Evolutionary conservation across 2,797 vertebrate species (phyloP).

Genomic region (Sebastes taczanowskii): DNA sequence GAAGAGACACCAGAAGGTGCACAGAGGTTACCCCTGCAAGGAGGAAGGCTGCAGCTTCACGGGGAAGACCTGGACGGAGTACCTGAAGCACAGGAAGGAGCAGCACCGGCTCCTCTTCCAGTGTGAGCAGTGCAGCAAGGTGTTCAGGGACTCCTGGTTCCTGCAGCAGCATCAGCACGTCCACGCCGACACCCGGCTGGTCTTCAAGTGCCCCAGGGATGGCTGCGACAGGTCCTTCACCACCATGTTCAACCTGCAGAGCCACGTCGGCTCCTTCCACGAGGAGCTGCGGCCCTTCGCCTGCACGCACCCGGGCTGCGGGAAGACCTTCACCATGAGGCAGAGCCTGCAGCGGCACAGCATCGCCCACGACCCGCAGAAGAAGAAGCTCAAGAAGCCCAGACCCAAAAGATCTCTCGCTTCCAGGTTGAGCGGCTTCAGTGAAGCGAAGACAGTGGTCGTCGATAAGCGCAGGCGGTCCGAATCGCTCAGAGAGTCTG

Average conservation of each 20-base stretch:
- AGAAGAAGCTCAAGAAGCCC: slow-evolving; percentile 77
- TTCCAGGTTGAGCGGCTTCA: slow-evolving; percentile 75
- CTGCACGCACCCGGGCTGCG: slow-evolving; percentile 85
- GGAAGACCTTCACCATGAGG: slow-evolving; percentile 89
- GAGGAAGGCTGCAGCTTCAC: slow-evolving; percentile 85
- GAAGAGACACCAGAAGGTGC: slow-evolving; percentile 90
- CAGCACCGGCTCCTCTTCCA: slow-evolving; percentile 75
- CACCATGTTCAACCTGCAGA: slow-evolving; percentile 90
- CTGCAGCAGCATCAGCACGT: slow-evolving; percentile 87
- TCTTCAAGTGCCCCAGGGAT: slow-evolving; percentile 85
- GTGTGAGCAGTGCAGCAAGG: slow-evolving; percentile 86
- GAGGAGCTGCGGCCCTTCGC: slow-evolving; percentile 83
- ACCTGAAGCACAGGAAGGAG: slow-evolving; percentile 83
- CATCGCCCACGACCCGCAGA: slow-evolving; percentile 87
- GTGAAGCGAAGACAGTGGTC: background rate
- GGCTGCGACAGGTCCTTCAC: slow-evolving; percentile 90
- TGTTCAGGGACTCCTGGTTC: slow-evolving; percentile 84
- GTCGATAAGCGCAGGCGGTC: background rate
- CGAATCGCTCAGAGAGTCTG: fast-evolving
- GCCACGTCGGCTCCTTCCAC: slow-evolving; percentile 92
- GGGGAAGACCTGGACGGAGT: slow-evolving; percentile 92
- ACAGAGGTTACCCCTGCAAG: slow-evolving; percentile 89
- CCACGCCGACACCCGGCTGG: slow-evolving; percentile 79
- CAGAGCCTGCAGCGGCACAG: slow-evolving; percentile 89
- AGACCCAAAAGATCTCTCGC: slow-evolving; percentile 64